Evolutionary conservation across 2,113 vertebrate genomes (phyloP).

Genomic region (Euleptes europaea): DNA sequence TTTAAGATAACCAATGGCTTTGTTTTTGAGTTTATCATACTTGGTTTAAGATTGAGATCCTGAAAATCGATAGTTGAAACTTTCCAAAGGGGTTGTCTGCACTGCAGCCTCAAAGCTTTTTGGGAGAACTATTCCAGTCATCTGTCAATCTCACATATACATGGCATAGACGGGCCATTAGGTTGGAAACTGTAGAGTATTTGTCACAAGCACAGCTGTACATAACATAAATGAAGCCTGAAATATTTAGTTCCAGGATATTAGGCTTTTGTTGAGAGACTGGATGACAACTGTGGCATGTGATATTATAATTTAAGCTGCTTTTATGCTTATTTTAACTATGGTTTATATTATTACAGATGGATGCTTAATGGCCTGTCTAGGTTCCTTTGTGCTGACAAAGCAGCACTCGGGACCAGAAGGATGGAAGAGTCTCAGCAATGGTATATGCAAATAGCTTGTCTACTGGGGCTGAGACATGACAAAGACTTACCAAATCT

Average conservation of each 20-base stretch:
- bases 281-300: conserved; percentile 46
- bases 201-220: conserved; percentile 63
- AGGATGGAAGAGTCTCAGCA: neutral
- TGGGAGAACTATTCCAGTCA: conserved; percentile 58
- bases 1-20: neutral
- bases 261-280: conserved; percentile 62
- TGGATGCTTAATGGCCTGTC: conserved; percentile 31
- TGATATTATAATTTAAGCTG: conserved; percentile 53
- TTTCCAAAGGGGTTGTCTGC: conserved; percentile 44
- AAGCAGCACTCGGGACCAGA: neutral
- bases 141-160: conserved; percentile 46
- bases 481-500: neutral
- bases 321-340: conserved; percentile 29
- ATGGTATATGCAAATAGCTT: neutral
- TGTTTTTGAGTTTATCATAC: neutral
- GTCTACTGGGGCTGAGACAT: neutral
- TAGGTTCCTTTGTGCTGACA: neutral
- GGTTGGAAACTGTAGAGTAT: conserved; percentile 55
- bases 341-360: conserved; percentile 39
- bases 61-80: conserved; percentile 39
- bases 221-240: conserved; percentile 63
- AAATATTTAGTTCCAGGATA: conserved; percentile 72
- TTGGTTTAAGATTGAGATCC: neutral
- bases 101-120: conserved; percentile 49
- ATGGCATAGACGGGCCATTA: conserved; percentile 62